These are phyloP conservation scores for Oithona nana DNA, from an alignment of 2,888 invertebrate species.

Conservation along the genomic window DNA sequence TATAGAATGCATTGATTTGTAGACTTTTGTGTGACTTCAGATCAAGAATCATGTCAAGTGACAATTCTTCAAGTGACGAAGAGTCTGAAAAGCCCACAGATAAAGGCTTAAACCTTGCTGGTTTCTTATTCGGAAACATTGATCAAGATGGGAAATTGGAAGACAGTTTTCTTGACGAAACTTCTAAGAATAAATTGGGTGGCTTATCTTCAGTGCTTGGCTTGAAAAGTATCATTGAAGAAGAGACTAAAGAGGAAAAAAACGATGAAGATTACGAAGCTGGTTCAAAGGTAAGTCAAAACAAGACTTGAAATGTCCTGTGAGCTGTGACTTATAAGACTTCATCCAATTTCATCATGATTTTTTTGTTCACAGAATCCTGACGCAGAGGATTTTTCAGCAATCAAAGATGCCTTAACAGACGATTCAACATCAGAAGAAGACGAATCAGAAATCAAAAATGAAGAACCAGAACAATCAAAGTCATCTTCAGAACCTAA, in stretches of 20 bases:
- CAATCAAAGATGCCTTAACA: slow-evolving; percentile 1
- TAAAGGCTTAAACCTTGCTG: neutral
- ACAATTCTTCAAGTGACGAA: neutral
- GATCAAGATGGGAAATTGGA: slow-evolving; percentile 5
- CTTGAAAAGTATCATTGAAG: neutral
- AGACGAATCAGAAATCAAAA: neutral
- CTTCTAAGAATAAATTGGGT: neutral
- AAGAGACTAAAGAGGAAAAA: neutral
- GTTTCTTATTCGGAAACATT: slow-evolving; percentile 8
- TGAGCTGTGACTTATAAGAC: neutral
- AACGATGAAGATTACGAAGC: neutral
- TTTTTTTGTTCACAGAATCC: neutral
- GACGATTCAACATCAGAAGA: neutral
- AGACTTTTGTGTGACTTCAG: too few relatives aligned
- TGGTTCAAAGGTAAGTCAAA: too few relatives aligned
- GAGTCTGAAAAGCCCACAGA: neutral
- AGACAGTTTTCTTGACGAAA: neutral
- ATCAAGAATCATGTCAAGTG: too few relatives aligned
- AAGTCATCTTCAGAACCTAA: neutral
- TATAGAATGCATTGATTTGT: too few relatives aligned
- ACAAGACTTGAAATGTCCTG: too few relatives aligned
- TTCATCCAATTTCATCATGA: neutral
- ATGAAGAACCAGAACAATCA: neutral
- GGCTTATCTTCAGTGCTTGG: neutral
- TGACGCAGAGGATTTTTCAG: slow-evolving; percentile 1